A percentile compares a stretch with the other conserved stretches of the same genome.
Conservation (phyloP, 2,888 invertebrate species). For the Morpho achilles region DNA sequence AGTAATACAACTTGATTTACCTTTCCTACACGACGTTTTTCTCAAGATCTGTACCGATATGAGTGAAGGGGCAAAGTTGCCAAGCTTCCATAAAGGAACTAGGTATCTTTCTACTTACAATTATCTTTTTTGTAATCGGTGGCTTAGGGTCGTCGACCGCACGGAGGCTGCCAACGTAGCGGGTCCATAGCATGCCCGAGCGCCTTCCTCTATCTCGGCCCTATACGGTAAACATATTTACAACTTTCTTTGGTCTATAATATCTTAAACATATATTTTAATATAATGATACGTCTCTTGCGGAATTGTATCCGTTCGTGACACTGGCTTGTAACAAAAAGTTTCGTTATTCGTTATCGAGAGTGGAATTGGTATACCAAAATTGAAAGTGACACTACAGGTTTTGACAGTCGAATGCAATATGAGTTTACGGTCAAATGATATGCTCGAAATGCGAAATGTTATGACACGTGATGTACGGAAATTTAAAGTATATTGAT, state of each 20-base stretch:
- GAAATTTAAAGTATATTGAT: too few species aligned
- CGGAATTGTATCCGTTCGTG: too few species aligned
- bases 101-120: slow-evolving; percentile 44
- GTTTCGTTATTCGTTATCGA: too few species aligned
- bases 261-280: slow-evolving; percentile 23
- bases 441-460: too few species aligned
- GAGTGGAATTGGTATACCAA: too few species aligned
- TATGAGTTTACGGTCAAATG: too few species aligned
- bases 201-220: slow-evolving; percentile 64
- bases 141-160: slow-evolving; percentile 67
- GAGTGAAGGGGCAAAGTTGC: slow-evolving; percentile 18
- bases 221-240: slow-evolving; percentile 36
- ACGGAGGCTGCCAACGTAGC: slow-evolving; percentile 68
- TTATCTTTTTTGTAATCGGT: slow-evolving; percentile 73
- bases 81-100: slow-evolving; percentile 23
- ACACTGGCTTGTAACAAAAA: too few species aligned
- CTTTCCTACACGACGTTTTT: neutral
- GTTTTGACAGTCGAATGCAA: too few species aligned
- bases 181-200: slow-evolving; percentile 51
- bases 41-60: slow-evolving; percentile 9
- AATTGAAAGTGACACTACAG: too few species aligned
- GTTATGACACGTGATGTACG: too few species aligned
- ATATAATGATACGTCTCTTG: neutral
- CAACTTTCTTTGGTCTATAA: slow-evolving; percentile 42
- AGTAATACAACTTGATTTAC: neutral